A percentile compares a stretch with the other conserved stretches of the same genome.
Evolutionary conservation across 2,888 invertebrate species (phyloP).

Genomic region (Spatulosminthurus flaviceps): DNA sequence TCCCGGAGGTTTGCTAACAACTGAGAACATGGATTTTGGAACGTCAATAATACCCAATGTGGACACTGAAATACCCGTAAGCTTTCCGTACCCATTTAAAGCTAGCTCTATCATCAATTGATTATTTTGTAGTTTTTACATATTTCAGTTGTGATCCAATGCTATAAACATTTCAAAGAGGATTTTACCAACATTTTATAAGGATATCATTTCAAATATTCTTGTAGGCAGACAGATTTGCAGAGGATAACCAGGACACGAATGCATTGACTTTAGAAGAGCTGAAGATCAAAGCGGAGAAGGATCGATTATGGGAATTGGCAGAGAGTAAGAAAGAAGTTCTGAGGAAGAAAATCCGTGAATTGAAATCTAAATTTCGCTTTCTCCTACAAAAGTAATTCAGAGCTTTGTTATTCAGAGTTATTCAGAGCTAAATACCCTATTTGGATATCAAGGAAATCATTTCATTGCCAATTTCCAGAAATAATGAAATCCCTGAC

Average conservation of each 20-base stretch:
- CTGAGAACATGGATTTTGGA: conserved; percentile 46
- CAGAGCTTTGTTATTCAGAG: neutral
- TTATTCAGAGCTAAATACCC: neutral
- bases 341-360: conserved; percentile 68
- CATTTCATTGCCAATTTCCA: conserved; percentile 54
- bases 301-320: conserved; percentile 72
- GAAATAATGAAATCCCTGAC: conserved; percentile 72
- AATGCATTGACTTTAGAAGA: conserved; percentile 72
- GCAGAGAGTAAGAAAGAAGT: conserved; percentile 73
- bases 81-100: neutral
- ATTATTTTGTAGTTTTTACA: too few relatives aligned
- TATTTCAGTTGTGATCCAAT: too few relatives aligned
- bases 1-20: conserved; percentile 51
- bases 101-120: too few relatives aligned
- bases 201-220: neutral
- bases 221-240: neutral
- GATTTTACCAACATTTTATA: too few relatives aligned
- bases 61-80: neutral
- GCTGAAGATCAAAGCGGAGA: conserved; percentile 75
- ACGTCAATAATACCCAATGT: neutral
- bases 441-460: neutral
- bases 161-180: too few relatives aligned
- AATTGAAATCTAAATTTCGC: conserved; percentile 56
- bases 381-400: conserved; percentile 53
- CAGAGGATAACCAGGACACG: conserved; percentile 66